A percentile compares a stretch with the other conserved stretches of the same genome.
Conservation (phyloP, 2,888 invertebrate species). For the Frankliniella fusca region DNA sequence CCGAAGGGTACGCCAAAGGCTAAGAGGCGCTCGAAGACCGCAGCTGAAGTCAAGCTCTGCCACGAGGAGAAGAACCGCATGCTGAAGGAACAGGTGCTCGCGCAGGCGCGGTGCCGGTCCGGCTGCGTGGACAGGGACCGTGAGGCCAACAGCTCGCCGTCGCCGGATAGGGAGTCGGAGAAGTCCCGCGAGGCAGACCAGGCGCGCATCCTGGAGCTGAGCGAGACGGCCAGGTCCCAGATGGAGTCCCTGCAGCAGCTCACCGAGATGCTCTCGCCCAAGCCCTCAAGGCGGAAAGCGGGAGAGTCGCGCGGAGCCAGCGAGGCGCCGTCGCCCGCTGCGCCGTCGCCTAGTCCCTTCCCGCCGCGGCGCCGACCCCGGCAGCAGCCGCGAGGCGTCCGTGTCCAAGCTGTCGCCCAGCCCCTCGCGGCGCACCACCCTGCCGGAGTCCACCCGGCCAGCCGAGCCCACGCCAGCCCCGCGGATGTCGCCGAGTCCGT, state of each 20-base stretch:
- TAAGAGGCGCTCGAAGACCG: background rate
- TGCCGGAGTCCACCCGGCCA: background rate
- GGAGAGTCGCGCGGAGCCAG: background rate
- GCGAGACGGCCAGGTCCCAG: background rate
- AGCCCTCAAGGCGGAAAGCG: background rate
- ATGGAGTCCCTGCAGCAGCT: slow-evolving; percentile 25
- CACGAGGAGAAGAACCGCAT: slow-evolving; percentile 22
- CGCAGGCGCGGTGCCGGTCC: background rate
- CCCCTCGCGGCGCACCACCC: background rate
- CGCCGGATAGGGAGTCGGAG: slow-evolving; percentile 41
- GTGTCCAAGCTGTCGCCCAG: background rate
- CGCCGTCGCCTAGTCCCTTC: background rate
- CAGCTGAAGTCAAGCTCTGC: background rate
- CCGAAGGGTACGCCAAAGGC: background rate
- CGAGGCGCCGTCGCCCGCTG: background rate
- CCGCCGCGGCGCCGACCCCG: background rate
- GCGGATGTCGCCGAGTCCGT: background rate
- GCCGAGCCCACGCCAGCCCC: background rate
- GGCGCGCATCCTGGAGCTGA: background rate
- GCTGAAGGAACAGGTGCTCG: slow-evolving; percentile 1
- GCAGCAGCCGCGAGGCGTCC: background rate
- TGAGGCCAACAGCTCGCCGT: background rate
- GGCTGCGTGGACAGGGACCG: background rate
- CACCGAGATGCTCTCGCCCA: slow-evolving; percentile 14
- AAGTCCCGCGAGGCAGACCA: slow-evolving; percentile 41